These are phyloP conservation scores for Lucinisca nassula DNA, from an alignment of 2,888 invertebrate species.

Conservation along the genomic window DNA sequence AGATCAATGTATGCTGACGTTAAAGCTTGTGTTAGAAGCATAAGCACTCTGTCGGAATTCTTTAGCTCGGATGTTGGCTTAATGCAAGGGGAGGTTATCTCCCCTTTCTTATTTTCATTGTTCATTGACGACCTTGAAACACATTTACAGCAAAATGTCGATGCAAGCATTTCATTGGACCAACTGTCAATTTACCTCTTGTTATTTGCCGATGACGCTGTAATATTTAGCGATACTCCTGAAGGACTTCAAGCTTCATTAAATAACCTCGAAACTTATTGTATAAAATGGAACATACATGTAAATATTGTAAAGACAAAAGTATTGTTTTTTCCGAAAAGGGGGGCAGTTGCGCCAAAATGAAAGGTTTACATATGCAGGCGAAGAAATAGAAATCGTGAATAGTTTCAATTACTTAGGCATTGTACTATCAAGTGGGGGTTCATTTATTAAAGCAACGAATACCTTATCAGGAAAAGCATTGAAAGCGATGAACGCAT, in stretches of 20 bases:
- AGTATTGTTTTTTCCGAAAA: slow-evolving; percentile 17
- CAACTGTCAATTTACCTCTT: not conserved
- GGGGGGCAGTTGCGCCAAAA: not conserved
- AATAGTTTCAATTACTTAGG: slow-evolving; percentile 15
- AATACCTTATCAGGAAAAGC: not conserved
- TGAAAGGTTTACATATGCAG: not conserved
- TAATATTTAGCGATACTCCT: not conserved
- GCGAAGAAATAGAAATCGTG: slow-evolving; percentile 1
- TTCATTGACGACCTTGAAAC: not conserved
- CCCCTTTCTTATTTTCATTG: not conserved
- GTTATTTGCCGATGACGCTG: not conserved
- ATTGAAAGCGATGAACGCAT: not conserved
- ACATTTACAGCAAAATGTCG: not conserved
- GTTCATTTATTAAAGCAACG: not conserved
- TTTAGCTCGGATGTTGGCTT: not conserved
- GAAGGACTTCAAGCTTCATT: not conserved
- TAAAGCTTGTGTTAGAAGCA: not conserved
- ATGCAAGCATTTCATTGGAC: not conserved
- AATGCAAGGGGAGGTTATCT: not conserved
- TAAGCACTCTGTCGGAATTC: not conserved
- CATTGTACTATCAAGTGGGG: not conserved
- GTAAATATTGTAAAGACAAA: slow-evolving; percentile 15
- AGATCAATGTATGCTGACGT: not conserved
- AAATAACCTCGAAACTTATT: not conserved
- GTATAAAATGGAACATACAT: slow-evolving; percentile 1